phyloP scores from a whole-genome alignment of 2,888 invertebrate species.

The Molanna angustata region DNA sequence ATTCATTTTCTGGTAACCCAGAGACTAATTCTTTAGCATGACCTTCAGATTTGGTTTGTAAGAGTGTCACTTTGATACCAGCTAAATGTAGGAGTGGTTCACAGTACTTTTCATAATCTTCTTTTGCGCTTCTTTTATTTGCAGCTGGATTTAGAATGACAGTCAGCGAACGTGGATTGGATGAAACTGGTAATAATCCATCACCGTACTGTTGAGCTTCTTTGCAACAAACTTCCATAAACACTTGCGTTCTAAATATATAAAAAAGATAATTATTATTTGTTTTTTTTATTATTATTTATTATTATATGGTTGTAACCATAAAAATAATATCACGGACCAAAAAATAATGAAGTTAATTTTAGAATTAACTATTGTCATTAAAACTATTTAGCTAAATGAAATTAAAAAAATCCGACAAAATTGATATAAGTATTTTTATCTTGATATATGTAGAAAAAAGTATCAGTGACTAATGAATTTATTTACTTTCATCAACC shows the following conservation, averaged over 20 bases:
- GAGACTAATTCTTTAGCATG: slow-evolving; percentile 82
- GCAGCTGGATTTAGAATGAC: slow-evolving; percentile 91
- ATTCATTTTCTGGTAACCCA: slow-evolving; percentile 74
- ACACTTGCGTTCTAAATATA: slow-evolving; percentile 63
- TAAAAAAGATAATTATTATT: too few relatives aligned
- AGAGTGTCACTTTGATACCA: slow-evolving; percentile 71
- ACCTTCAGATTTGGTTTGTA: slow-evolving; percentile 84
- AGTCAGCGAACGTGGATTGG: slow-evolving; percentile 71
- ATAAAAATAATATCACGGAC: too few relatives aligned
- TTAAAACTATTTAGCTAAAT: too few relatives aligned
- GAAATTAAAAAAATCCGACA: too few relatives aligned
- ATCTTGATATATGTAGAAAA: too few relatives aligned
- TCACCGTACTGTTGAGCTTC: slow-evolving; percentile 74
- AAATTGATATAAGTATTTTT: too few relatives aligned
- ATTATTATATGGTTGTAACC: too few relatives aligned
- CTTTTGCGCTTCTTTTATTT: slow-evolving; percentile 67
- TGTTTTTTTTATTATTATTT: too few relatives aligned
- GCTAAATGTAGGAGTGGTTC: slow-evolving; percentile 91
- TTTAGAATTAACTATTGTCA: too few relatives aligned
- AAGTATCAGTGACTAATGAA: too few relatives aligned
- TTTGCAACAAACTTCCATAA: slow-evolving; percentile 79
- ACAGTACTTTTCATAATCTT: slow-evolving; percentile 84
- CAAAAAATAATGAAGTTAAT: too few relatives aligned
- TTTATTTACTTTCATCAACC: too few relatives aligned
- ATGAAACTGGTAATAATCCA: slow-evolving; percentile 53